Base-by-base conservation (phyloP, 2,888 invertebrate genomes). In the Pollenia griseotomentosa region DNA sequence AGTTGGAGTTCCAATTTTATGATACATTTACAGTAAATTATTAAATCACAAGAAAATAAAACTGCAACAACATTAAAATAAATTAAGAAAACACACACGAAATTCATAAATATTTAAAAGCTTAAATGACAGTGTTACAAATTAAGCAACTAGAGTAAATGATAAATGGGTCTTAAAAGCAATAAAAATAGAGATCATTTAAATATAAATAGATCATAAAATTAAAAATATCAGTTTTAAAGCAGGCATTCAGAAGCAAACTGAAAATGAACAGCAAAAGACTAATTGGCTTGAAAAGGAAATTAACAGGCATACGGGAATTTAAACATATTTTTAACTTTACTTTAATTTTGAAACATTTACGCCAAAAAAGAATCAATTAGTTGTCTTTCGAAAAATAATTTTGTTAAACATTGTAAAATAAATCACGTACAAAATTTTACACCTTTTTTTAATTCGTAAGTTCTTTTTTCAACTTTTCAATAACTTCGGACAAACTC, bases 1-100 rank as follows among this genome's bases (percentile, higher is more conserved):
- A 79, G 86, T 78, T 70, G 82, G 82, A 86, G 78, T 86, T 71
- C 70, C 55, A 86, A 81, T 80, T 81, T 85, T 65, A 70, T 85
- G 68, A 68, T 70, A 75, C 80, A 74, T 63, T 81, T 71, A 66
- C 53, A 68, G 51, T 66, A 66, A 84, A 75, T 83, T 71, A 83
- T 73, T 74, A 66, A 81, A 81, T 65, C 46, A 66, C 33, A 44
- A 61, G 53, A 59, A 51, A 44, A 81, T 33, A 73, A 44, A 11
- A 33, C n/a, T 33, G 40, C 5, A 53, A 5, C 16, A 12, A 59
- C 48, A 74, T 68, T 59, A 66, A 83, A 77, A 77, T 63, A 55
- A 77, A 77, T 83, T 77, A 77, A 77, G 33, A 75, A 83, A 75
- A 68, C 55, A 65, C 23, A 57, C 63, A 55, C 19, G 42, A 73